A percentile compares a stretch with the other conserved stretches of the same genome.
Conservation (phyloP, 2,113 vertebrate genomes). For the Epinephelus cyanopodus region DNA sequence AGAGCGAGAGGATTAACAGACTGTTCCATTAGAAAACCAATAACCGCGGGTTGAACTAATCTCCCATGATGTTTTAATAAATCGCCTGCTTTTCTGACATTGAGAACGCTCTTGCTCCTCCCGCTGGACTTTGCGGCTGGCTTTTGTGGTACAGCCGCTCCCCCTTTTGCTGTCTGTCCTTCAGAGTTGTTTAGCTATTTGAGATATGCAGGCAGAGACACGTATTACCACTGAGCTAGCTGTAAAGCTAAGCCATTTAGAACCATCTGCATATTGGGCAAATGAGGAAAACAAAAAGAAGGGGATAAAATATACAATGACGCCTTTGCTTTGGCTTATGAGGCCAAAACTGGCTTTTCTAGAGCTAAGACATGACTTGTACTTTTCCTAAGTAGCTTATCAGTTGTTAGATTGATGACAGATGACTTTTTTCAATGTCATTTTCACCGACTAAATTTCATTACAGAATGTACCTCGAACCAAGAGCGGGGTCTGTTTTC, state of each 20-base stretch:
- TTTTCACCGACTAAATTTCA: constrained; percentile 32
- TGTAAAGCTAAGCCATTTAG: constrained; percentile 53
- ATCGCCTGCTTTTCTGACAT: constrained; percentile 77
- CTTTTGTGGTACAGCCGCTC: constrained; percentile 36
- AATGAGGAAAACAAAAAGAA: constrained; percentile 47
- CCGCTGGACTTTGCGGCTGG: constrained; percentile 53
- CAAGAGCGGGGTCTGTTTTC: constrained; percentile 19
- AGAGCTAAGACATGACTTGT: constrained; percentile 21
- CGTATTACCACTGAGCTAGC: constrained; percentile 33
- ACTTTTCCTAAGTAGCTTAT: constrained; percentile 61
- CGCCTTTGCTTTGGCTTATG: constrained; percentile 43
- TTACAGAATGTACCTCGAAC: constrained; percentile 26
- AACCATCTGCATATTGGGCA: constrained; percentile 34
- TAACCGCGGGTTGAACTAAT: constrained; percentile 80
- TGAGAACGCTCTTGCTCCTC: constrained; percentile 74
- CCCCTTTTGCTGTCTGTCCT: constrained; percentile 59
- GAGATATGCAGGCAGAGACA: constrained; percentile 44
- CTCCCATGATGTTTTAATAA: constrained; percentile 83
- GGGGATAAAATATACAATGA: constrained; percentile 21
- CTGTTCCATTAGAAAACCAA: constrained; percentile 83
- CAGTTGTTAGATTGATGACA: constrained; percentile 46
- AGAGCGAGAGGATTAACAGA: constrained; percentile 79
- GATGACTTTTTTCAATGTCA: constrained; percentile 41
- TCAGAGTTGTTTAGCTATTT: constrained; percentile 60
- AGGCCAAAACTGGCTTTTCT: constrained; percentile 49